Percentiles rank a stretch among this genome's conserved stretches.
phyloP scores from a whole-genome alignment of 1,140 invertebrate species.

The Marisa cornuarietis region DNA sequence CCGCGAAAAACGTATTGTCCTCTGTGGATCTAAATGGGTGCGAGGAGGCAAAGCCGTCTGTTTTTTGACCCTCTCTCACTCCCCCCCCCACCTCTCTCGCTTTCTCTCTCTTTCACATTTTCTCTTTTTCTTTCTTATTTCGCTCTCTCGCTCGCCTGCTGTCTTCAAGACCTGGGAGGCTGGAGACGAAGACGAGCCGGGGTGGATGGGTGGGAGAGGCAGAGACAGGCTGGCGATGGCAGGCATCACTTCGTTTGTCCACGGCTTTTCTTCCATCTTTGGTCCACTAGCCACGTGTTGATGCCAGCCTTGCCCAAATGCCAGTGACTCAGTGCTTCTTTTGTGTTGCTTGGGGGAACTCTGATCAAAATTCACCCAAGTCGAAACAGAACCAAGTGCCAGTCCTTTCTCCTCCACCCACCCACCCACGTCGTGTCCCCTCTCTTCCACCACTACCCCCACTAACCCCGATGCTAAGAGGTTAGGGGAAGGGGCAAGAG shows the following conservation, averaged over 20 bases:
- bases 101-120: neutral
- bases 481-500: neutral
- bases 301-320: too few relatives aligned
- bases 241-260: neutral
- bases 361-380: neutral
- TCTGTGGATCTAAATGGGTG: too few relatives aligned
- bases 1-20: too few relatives aligned
- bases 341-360: neutral
- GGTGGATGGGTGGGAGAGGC: neutral
- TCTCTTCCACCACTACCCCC: neutral
- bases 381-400: neutral
- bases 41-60: neutral
- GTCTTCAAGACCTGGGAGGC: neutral
- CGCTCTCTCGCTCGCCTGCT: constrained; percentile 3
- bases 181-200: neutral
- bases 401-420: neutral
- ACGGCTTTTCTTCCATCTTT: too few relatives aligned
- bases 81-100: neutral
- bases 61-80: neutral
- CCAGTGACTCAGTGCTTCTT: neutral
- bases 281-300: too few relatives aligned
- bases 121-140: neutral
- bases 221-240: neutral
- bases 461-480: neutral
- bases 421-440: neutral